These are phyloP conservation scores for Sesamia nonagrioides DNA, from an alignment of 1,140 invertebrate genomes.

Conservation along the genomic window DNA sequence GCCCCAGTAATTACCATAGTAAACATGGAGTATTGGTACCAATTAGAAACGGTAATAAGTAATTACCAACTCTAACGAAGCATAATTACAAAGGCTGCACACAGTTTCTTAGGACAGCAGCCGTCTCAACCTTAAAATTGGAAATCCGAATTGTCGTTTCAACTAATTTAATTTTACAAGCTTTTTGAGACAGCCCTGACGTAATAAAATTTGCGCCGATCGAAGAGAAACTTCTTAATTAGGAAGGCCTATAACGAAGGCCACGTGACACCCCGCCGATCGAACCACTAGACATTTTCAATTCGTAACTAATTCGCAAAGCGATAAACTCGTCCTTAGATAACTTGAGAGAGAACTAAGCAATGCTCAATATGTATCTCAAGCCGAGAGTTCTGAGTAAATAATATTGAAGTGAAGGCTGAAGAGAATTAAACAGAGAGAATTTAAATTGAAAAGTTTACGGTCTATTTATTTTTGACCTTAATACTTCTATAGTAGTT, in stretches of 20 bases:
- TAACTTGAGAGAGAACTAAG: slow-evolving; percentile 36
- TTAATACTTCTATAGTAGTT: background rate
- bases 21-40: background rate
- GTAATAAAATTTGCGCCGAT: slow-evolving; percentile 76
- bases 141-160: slow-evolving; percentile 72
- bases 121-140: slow-evolving; percentile 64
- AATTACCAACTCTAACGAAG: slow-evolving; percentile 31
- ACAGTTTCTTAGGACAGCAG: slow-evolving; percentile 52
- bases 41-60: slow-evolving; percentile 19
- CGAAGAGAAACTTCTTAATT: slow-evolving; percentile 78
- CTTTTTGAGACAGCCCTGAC: slow-evolving; percentile 71
- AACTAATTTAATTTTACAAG: slow-evolving; percentile 70
- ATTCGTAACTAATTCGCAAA: slow-evolving; percentile 56
- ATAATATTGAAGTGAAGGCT: slow-evolving; percentile 12
- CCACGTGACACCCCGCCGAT: slow-evolving; percentile 64
- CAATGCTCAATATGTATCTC: slow-evolving; percentile 31
- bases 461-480: slow-evolving; percentile 5
- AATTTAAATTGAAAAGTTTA: slow-evolving; percentile 34
- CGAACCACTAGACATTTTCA: slow-evolving; percentile 59
- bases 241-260: slow-evolving; percentile 64
- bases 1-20: background rate
- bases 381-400: slow-evolving; percentile 5
- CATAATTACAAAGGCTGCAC: slow-evolving; percentile 27
- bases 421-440: background rate
- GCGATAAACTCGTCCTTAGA: slow-evolving; percentile 46